Evolutionary conservation across 2,797 vertebrate genomes (phyloP).

Genomic region (Heterohyrax brucei): DNA sequence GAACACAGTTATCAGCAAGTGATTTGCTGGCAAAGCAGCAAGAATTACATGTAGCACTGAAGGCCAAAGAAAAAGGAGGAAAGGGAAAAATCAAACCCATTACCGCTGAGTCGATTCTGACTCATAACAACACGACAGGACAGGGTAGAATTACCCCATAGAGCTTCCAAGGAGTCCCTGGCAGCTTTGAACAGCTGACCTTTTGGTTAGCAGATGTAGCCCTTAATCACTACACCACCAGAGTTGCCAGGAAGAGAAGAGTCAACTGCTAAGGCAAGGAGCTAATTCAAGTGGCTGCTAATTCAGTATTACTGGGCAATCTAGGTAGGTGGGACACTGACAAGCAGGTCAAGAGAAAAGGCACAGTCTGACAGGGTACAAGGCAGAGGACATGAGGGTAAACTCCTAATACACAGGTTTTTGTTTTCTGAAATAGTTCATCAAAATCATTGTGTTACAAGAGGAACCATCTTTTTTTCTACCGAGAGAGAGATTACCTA

Average conservation of each 20-base stretch:
- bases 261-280: no score
- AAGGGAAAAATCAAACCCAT: neutral
- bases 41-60: neutral
- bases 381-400: neutral
- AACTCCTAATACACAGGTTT: neutral
- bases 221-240: no score
- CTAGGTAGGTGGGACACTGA: neutral
- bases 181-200: no score
- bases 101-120: no score
- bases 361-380: neutral
- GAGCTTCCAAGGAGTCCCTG: no score
- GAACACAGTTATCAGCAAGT: no score
- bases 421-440: conserved; percentile 30
- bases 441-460: neutral
- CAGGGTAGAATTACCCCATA: no score
- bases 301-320: neutral
- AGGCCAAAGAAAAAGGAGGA: neutral
- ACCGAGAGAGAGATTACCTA: neutral
- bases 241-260: no score
- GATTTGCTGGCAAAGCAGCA: neutral
- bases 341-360: neutral
- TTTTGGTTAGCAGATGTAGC: no score
- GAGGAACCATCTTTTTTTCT: neutral
- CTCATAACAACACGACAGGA: no score
- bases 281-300: neutral